These are phyloP conservation scores for Ochropleura leucogaster DNA, from an alignment of 2,888 invertebrate species.

Conservation along the genomic window DNA sequence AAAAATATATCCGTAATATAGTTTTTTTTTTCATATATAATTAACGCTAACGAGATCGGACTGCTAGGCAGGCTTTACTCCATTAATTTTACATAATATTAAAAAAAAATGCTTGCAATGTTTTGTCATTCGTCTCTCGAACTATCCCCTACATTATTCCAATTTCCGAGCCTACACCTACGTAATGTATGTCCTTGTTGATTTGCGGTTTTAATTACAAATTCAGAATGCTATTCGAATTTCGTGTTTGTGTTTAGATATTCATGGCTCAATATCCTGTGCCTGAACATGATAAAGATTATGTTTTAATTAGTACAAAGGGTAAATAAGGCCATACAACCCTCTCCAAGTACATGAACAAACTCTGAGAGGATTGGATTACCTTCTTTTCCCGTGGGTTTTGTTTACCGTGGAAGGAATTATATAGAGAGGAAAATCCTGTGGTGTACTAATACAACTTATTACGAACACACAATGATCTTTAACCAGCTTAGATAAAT, in stretches of 20 bases:
- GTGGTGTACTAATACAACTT: not conserved
- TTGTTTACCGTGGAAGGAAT: slow-evolving; percentile 16
- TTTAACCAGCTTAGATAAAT: not conserved
- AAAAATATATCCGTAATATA: too few relatives aligned
- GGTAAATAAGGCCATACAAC: not conserved
- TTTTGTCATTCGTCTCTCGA: not conserved
- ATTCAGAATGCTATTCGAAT: slow-evolving; percentile 11
- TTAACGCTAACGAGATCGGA: not conserved
- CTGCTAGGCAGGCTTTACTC: not conserved
- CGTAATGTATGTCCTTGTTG: not conserved
- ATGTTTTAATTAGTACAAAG: slow-evolving; percentile 27
- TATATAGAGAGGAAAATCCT: not conserved
- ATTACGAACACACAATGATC: not conserved
- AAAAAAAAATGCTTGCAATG: not conserved
- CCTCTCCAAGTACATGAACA: not conserved
- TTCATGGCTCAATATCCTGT: slow-evolving; percentile 34
- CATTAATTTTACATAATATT: not conserved
- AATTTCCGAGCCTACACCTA: slow-evolving; percentile 1
- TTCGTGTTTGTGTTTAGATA: slow-evolving; percentile 9
- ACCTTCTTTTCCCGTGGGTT: slow-evolving; percentile 26
- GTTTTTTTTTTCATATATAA: too few relatives aligned
- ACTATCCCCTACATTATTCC: not conserved
- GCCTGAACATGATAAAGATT: slow-evolving; percentile 5
- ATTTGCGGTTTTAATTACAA: slow-evolving; percentile 17
- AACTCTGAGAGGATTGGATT: slow-evolving; percentile 12